A percentile compares a stretch with the other conserved stretches of the same genome.
Evolutionary conservation across 2,888 invertebrate species (phyloP).

Genomic region (Drosophila robusta): DNA sequence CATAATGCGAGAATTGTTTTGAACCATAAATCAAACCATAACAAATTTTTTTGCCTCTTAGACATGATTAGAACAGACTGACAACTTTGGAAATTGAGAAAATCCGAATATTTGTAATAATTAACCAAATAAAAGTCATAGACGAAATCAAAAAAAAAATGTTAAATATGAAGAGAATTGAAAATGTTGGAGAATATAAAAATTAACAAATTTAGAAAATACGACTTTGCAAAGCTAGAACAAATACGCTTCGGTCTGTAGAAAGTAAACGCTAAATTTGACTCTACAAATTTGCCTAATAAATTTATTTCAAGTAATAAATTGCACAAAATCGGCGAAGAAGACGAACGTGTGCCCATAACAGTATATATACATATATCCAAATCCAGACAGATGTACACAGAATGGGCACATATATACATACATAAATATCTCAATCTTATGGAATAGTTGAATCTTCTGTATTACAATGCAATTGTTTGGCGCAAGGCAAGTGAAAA

Average conservation of each 20-base stretch:
- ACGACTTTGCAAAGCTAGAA: neutral
- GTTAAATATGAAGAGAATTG: too few species aligned
- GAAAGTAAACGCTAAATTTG: neutral
- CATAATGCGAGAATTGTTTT: too few species aligned
- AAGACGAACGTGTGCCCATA: conserved; percentile 31
- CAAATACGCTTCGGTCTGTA: conserved; percentile 3
- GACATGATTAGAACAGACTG: too few species aligned
- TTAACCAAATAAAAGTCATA: too few species aligned
- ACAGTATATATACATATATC: conserved; percentile 1
- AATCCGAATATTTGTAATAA: too few species aligned
- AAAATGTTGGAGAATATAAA: too few species aligned
- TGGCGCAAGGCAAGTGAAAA: conserved; percentile 21
- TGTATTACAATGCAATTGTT: conserved; percentile 63
- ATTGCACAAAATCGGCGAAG: conserved; percentile 50
- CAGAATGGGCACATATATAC: neutral
- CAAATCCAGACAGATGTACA: conserved; percentile 1
- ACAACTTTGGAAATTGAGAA: too few species aligned
- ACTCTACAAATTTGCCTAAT: conserved; percentile 43
- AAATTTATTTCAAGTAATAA: conserved; percentile 63
- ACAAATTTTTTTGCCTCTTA: too few species aligned
- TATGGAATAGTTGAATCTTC: conserved; percentile 18
- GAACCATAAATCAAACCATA: too few species aligned
- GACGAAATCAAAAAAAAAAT: too few species aligned
- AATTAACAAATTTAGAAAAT: too few species aligned
- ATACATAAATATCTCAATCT: conserved; percentile 24